Conservation (phyloP, 2,797 vertebrate genomes). For the Acrossocheilus wenchowensis region DNA sequence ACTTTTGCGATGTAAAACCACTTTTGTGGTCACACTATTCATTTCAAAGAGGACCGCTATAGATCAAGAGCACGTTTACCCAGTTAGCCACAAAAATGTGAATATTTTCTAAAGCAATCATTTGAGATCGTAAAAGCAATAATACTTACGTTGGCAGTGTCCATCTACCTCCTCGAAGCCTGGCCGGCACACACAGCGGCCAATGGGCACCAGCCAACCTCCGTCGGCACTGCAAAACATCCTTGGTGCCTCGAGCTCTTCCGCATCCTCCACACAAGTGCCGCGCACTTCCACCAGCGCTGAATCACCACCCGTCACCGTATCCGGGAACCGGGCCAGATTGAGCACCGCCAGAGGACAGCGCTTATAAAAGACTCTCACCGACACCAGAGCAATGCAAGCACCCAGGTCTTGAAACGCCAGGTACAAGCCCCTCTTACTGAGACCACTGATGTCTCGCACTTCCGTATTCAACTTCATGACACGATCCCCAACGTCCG, state of each 20-base stretch:
- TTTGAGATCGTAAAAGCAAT: not conserved
- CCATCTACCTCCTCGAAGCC: slow-evolving; percentile 93
- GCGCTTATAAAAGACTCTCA: slow-evolving; percentile 97
- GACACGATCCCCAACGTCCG: slow-evolving; percentile 95
- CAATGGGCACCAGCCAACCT: slow-evolving; percentile 99
- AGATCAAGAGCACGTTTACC: not conserved
- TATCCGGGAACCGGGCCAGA: slow-evolving; percentile 96
- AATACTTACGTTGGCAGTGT: slow-evolving; percentile 89
- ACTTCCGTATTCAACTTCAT: slow-evolving; percentile 99
- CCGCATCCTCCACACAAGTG: slow-evolving; percentile 91
- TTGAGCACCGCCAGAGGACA: slow-evolving; percentile 96
- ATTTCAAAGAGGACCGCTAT: not conserved
- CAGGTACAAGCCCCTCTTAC: slow-evolving; percentile 92
- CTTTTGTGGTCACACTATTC: not conserved
- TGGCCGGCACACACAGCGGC: slow-evolving; percentile 93
- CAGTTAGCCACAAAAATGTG: not conserved
- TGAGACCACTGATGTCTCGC: slow-evolving; percentile 93
- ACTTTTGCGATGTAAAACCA: slow-evolving; percentile 3
- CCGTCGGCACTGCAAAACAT: slow-evolving; percentile 98
- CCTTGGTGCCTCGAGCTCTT: slow-evolving; percentile 95
- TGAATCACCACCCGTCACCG: slow-evolving; percentile 94
- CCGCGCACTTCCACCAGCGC: slow-evolving; percentile 96
- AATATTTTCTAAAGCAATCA: not conserved
- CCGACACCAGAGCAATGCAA: slow-evolving; percentile 96
- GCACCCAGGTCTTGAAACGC: slow-evolving; percentile 98